Evolutionary conservation across 2,888 invertebrate species (phyloP), one percentile per base, ranked within the genome.

Genomic region (Heliconius ethilla): DNA sequence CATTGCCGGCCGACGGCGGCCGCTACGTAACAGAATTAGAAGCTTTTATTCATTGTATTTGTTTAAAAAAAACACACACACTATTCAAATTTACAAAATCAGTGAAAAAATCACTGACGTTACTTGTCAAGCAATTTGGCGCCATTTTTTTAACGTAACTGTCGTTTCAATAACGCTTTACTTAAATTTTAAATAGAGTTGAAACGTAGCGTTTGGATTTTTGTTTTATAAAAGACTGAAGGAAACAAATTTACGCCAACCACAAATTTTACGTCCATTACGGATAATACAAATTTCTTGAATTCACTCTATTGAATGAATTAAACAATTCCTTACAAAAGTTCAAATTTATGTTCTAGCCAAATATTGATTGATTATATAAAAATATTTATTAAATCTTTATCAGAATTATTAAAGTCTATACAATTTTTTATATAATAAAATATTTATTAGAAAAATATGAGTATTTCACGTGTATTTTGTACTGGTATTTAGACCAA

Each of bases 1-100:
- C 62, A 70, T 29, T 77, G 66, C 29, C 73, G 73, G 70, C 65
- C 75, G 40, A 40, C 75, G 75, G 59, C 77, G 29, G 55, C 76
- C 70, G 70, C 70, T 65, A 65, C 75, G 22, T 40, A 69, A 55
- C 51, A 13, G 27, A 40, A 62, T 45, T 65, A 45, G 13, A 66
- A 66, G 29, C 65, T 75, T 45, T 66, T 27, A 75, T 75, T 75
- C 15, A 40, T 45, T 29, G 29, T 75, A 75, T 75, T 75, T 72
- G 59, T 72, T 59, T 3, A 7, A 37, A 40, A 25, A 40, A n/a
- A n/a, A 59, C 11, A n/a, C 29, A 33, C 51, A 70, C 11, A 37
- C 67, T 37, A 37, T 25, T 15, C 9, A 25, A n/a, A 67, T 67
- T 67, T 37, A 40, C 2, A 37, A 69, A n/a, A n/a, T 27, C 27